Evolutionary conservation across 2,888 invertebrate species (phyloP).

Genomic region (Cataglyphis cursor): DNA sequence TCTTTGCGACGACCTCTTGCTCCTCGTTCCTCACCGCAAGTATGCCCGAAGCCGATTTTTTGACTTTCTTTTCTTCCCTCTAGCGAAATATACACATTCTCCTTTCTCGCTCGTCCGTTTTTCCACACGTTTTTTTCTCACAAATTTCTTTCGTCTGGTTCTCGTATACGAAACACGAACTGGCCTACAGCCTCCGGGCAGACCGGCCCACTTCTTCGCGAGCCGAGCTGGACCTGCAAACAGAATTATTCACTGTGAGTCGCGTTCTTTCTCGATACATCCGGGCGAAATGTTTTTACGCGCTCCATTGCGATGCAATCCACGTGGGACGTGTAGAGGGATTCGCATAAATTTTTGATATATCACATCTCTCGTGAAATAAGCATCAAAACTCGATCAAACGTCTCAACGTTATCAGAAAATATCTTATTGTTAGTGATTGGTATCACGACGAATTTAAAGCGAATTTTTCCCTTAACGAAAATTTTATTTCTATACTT

Average conservation of each 20-base stretch:
- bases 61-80: slow-evolving; percentile 57
- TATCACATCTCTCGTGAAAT: slow-evolving; percentile 8
- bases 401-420: neutral
- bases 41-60: slow-evolving; percentile 13
- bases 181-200: slow-evolving; percentile 74
- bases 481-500: neutral
- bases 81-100: slow-evolving; percentile 24
- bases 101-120: slow-evolving; percentile 30
- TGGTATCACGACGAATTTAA: neutral
- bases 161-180: slow-evolving; percentile 56
- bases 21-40: neutral
- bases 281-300: slow-evolving; percentile 22
- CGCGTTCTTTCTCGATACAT: neutral
- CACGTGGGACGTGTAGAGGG: neutral
- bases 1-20: slow-evolving; percentile 8
- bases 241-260: slow-evolving; percentile 57
- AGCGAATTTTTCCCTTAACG: neutral
- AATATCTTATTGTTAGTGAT: neutral
- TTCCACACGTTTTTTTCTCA: slow-evolving; percentile 27
- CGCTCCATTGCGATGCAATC: neutral
- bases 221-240: slow-evolving; percentile 53
- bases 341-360: slow-evolving; percentile 11
- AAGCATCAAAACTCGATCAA: neutral
- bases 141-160: slow-evolving; percentile 42
- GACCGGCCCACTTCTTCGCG: slow-evolving; percentile 70